Base-by-base conservation (phyloP, 2,888 invertebrate genomes). In the Abrostola tripartita region DNA sequence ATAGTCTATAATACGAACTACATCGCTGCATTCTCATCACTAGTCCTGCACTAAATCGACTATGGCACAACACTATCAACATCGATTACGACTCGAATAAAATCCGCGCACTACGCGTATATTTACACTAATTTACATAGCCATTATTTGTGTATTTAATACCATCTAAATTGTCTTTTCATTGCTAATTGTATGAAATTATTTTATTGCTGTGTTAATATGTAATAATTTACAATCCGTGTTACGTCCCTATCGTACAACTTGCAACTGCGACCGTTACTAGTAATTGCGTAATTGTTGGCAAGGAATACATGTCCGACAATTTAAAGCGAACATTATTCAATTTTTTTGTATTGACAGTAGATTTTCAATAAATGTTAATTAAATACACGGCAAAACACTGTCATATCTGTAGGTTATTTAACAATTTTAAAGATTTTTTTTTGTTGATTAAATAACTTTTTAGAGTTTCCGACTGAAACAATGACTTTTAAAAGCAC, bases 141-240 rank as follows among this genome's bases (percentile, higher is more conserved):
- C 14, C 40, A 53, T 56, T 64, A 58, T 10, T 47, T 52, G 49
- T 59, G 42, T 12, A 56, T 60, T 50, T 8, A 49, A 52, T 66
- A 57, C 54, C 44, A 75, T 75, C 49, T 61, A 60, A 58, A 71
- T 76, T 74, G 76, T 74, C 73, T 76, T 73, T 76, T 58, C 61
- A 73, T 76, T 74, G 74, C 77, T 73, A 60, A 53, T 14, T 53
- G 10, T 50, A 36, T 50, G 35, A 44, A 0, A 44, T 8, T 35
- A 7, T 53, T 24, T 75, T 76, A 76, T 73, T 73, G 71, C 71
- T 72, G 65, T 54, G 11, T 74, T 37, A 52, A 37, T 56, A 58
- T 61, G 49, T 57, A 42, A 51, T 24, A 24, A 24, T 24, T 24
- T 24, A 24, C 24, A 24, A 24, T 24, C 24, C 24, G 51, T 14